A percentile compares a stretch with the other conserved stretches of the same genome.
phyloP scores from a whole-genome alignment of 2,797 vertebrate genomes.

The Zonotrichia albicollis region DNA sequence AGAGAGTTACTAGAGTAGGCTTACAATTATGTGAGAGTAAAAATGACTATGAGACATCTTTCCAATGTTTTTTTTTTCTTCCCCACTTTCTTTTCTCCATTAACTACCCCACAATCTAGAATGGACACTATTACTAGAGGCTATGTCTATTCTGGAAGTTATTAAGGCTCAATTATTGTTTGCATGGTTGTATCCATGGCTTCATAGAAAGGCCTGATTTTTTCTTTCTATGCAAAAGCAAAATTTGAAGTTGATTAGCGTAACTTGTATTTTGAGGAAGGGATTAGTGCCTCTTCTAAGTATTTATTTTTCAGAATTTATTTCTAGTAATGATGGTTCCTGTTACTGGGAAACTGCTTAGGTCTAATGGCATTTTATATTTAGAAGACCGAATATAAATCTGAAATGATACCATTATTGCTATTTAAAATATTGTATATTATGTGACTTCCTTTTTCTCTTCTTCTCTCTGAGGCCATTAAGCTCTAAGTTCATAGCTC shows the following conservation, averaged over 20 bases:
- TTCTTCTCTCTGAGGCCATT: neutral
- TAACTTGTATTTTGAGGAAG: neutral
- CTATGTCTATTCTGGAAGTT: neutral
- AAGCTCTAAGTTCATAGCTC: neutral
- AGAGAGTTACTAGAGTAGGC: neutral
- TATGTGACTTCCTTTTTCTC: neutral
- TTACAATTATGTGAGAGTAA: neutral
- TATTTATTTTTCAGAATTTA: neutral
- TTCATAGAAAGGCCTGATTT: neutral
- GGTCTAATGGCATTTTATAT: neutral
- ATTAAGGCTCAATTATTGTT: neutral
- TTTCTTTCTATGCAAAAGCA: neutral
- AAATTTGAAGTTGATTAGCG: neutral
- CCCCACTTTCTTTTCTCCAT: neutral
- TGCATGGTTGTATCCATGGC: neutral
- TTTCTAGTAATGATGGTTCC: neutral
- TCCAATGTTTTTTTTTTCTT: neutral
- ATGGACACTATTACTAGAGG: neutral
- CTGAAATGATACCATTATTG: neutral
- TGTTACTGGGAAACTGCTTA: neutral
- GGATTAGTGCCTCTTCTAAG: neutral
- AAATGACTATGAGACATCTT: neutral
- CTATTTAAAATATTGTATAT: neutral
- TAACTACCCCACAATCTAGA: neutral
- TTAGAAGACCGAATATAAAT: neutral